Evolutionary conservation across 2,113 vertebrate genomes (phyloP).

Genomic region (Cricetomys ansorgei): DNA sequence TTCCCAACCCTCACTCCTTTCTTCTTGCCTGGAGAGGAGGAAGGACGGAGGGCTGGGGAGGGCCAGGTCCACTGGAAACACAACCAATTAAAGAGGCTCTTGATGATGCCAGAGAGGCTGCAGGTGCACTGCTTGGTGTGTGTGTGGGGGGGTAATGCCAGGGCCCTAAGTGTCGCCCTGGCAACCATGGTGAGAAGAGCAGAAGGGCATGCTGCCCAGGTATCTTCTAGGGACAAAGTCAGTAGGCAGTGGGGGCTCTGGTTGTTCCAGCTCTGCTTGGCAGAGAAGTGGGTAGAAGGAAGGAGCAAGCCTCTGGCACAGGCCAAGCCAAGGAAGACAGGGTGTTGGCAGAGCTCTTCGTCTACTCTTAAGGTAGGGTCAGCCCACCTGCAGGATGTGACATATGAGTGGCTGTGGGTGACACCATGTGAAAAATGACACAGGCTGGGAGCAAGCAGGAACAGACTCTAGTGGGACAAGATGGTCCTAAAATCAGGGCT

Average conservation of each 20-base stretch:
- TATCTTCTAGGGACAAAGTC: conserved; percentile 57
- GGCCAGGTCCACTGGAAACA: background rate
- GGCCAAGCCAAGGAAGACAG: background rate
- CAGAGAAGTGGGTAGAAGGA: background rate
- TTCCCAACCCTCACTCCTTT: background rate
- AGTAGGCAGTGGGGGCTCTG: background rate
- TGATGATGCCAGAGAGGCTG: conserved; percentile 67
- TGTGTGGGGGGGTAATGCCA: background rate
- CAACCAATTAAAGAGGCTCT: conserved; percentile 57
- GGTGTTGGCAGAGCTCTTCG: background rate
- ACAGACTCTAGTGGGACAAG: background rate
- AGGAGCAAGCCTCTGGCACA: background rate
- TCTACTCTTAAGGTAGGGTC: background rate
- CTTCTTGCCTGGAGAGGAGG: background rate
- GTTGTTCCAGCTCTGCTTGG: background rate
- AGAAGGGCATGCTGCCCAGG: conserved; percentile 64
- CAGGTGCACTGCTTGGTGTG: conserved; percentile 54
- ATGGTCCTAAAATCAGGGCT: background rate
- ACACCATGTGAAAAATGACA: background rate
- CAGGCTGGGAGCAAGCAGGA: background rate
- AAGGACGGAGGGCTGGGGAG: background rate
- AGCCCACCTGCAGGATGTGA: background rate
- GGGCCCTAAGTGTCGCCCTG: conserved; percentile 52
- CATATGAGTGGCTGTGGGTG: background rate
- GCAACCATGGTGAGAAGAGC: conserved; percentile 59